Conservation (phyloP, 2,888 invertebrate genomes). For the Mesorhabditis sp. region DNA sequence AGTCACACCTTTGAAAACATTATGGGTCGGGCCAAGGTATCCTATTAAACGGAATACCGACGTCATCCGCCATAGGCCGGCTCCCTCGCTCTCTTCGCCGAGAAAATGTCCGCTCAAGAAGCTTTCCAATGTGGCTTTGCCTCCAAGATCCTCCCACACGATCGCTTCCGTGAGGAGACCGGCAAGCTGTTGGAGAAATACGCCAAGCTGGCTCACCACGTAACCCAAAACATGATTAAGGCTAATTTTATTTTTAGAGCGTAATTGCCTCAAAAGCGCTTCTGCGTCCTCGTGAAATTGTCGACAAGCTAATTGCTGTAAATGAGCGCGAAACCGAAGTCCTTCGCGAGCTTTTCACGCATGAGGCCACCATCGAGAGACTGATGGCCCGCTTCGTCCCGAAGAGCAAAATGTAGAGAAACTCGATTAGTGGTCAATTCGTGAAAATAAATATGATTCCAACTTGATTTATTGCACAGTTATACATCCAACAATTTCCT, state of each 20-base stretch:
- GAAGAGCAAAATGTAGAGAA: slow-evolving; percentile 15
- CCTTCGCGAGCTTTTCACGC: slow-evolving; percentile 16
- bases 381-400: slow-evolving; percentile 24
- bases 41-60: slow-evolving; percentile 16
- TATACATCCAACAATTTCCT: no score
- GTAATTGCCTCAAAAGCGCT: slow-evolving; percentile 24
- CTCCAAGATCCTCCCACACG: slow-evolving; percentile 63
- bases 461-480: no score
- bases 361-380: slow-evolving; percentile 25
- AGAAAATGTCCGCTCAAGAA: slow-evolving; percentile 76
- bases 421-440: background rate
- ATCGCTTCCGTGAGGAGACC: slow-evolving; percentile 22
- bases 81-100: slow-evolving; percentile 68
- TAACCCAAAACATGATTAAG: background rate
- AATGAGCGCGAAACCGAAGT: slow-evolving; percentile 26
- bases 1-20: slow-evolving; percentile 30
- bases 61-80: slow-evolving; percentile 60
- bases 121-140: slow-evolving; percentile 76
- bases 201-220: slow-evolving; percentile 20
- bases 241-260: slow-evolving; percentile 19
- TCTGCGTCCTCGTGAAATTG: slow-evolving; percentile 18
- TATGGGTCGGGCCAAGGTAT: slow-evolving; percentile 72
- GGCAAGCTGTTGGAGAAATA: slow-evolving; percentile 21
- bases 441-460: background rate
- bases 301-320: slow-evolving; percentile 21